Base-by-base conservation (phyloP, 2,797 vertebrate species). In the Lepilemur ruficaudatus region DNA sequence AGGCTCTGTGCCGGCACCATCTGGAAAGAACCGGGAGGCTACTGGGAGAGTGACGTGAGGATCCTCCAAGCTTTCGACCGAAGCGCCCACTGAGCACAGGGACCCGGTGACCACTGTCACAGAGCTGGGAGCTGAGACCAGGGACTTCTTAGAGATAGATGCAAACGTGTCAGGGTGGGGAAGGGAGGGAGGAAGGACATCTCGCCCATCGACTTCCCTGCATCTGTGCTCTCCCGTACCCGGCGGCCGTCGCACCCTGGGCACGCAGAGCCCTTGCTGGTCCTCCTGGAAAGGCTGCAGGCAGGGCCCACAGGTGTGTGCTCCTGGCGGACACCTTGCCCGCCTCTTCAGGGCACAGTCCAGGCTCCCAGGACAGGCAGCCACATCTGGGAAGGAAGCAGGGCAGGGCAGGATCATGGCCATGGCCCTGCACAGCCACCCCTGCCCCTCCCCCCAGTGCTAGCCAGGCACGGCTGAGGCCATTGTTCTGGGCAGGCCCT, bases 331-430 rank as follows among this genome's bases (percentile, higher is more conserved):
- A 94, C 99, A 99, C 95, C 99, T 99, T 81, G 99, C 98, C 1
- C 99, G 98, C 67, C 99, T 98, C 89, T 98, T 98, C 90, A 99
- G 98, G 76, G 99, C 98, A 76, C 99, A 99, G 97, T 99, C 99
- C 96, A 99, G 97, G 97, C 98, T 99, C 79, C 99, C 98, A 0
- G 99, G 99, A 92, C 99, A 99, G 32, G 97, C 88, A 0, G 95
- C 32, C 0, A 32, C 96, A 96, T 92, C 98, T 98, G 80, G 93
- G 94, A 13, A 91, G 80, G 35, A 94, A 87, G 93, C 41, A 96
- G 91, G 65, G 59, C 65, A 76, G 28, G 43, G 30, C 8, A 0
- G 0, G 20, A 30, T 90, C 81, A 82, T 0, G 0, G 41, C 23
- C 81, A 13, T 14, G 0, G 41, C 28, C 81, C 48, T 12, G 55